These are phyloP conservation scores for Plutomurus gul DNA, from an alignment of 1,140 invertebrate genomes.

Conservation along the genomic window DNA sequence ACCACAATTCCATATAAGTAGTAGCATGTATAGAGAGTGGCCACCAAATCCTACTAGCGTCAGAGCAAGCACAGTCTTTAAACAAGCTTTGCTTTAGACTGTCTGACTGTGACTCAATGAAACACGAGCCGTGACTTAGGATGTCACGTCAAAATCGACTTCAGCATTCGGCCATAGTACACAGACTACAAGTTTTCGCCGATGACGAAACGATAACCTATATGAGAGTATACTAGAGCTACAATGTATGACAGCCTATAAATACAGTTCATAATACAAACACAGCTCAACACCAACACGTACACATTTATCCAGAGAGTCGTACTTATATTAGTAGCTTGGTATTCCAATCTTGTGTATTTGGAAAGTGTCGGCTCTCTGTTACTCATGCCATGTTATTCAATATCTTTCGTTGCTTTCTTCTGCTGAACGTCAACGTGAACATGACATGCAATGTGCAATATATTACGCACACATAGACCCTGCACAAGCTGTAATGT, in stretches of 20 bases:
- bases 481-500: too few species aligned
- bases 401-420: background rate
- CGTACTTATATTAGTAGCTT: background rate
- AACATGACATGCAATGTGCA: background rate
- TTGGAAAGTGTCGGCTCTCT: background rate
- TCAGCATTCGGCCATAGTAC: background rate
- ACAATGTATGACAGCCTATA: background rate
- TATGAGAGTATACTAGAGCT: too few species aligned
- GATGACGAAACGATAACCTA: background rate
- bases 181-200: background rate
- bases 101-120: background rate
- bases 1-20: too few species aligned
- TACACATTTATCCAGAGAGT: too few species aligned
- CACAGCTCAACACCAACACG: background rate
- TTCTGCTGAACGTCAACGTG: background rate
- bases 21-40: background rate
- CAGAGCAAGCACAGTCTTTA: background rate
- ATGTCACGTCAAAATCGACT: slow-evolving; percentile 19
- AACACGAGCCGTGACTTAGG: background rate
- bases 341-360: background rate
- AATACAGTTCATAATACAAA: too few species aligned
- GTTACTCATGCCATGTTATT: background rate
- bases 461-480: background rate
- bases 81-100: background rate
- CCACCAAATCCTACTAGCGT: background rate